Conservation (phyloP, 1,140 invertebrate genomes). For the Diprion similis region DNA sequence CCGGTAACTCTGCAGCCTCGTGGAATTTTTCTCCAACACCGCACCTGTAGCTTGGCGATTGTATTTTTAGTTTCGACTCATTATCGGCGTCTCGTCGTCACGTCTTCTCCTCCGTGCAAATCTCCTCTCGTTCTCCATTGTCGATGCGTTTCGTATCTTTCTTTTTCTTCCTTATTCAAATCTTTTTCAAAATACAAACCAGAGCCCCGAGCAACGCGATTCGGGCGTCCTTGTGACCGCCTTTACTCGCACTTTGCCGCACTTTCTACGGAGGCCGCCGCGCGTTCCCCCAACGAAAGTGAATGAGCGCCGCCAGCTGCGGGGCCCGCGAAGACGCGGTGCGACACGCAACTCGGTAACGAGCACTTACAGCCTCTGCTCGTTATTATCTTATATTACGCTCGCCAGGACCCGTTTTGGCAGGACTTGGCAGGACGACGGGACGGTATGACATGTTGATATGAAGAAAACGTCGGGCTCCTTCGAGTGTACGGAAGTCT, state of each 20-base stretch:
- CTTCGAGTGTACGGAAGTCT: no score
- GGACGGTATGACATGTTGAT: no score
- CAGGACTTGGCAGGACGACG: no score
- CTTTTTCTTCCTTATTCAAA: not conserved
- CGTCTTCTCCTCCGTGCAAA: no score
- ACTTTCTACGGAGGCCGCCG: not conserved
- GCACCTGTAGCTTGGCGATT: no score
- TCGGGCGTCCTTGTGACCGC: constrained; percentile 4
- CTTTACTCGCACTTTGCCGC: not conserved
- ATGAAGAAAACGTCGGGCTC: no score
- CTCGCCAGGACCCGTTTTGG: no score
- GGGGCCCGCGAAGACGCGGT: not conserved
- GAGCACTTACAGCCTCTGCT: not conserved
- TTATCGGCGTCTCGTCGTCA: not conserved
- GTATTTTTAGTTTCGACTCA: not conserved
- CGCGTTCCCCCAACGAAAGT: not conserved
- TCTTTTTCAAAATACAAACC: not conserved
- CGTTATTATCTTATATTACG: no score
- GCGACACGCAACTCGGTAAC: not conserved
- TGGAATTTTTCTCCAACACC: no score
- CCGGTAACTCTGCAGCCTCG: not conserved
- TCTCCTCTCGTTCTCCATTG: not conserved
- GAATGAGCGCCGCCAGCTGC: not conserved
- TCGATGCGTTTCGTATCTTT: not conserved
- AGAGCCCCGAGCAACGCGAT: not conserved